phyloP scores from a whole-genome alignment of 1,140 invertebrate species.

The Gerris buenoi region DNA sequence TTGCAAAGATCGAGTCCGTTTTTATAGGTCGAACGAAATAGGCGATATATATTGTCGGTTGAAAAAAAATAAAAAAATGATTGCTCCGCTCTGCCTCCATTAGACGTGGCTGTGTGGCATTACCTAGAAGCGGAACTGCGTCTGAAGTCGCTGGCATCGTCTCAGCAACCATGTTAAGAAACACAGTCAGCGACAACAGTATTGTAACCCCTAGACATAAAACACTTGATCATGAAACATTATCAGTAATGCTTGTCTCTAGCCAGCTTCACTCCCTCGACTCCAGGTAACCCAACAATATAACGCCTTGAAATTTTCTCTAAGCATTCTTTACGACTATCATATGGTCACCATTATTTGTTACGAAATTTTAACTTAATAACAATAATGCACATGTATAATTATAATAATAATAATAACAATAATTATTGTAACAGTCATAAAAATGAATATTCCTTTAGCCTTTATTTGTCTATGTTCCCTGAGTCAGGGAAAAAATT shows the following conservation, averaged over 20 bases:
- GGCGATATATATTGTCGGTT: not conserved
- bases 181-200: slow-evolving; percentile 75
- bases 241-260: too few species aligned
- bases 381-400: too few species aligned
- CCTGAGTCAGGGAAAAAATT: too few species aligned
- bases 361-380: too few species aligned
- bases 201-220: slow-evolving; percentile 61
- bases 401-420: too few species aligned
- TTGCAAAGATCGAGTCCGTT: not conserved
- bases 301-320: slow-evolving; percentile 10
- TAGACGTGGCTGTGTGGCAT: slow-evolving; percentile 18
- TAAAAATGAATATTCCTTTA: too few species aligned
- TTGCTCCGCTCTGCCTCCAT: slow-evolving; percentile 20
- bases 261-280: too few species aligned
- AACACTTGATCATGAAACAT: slow-evolving; percentile 14
- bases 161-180: slow-evolving; percentile 70
- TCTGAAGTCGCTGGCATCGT: slow-evolving; percentile 73
- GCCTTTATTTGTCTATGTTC: too few species aligned
- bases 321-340: too few species aligned
- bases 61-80: too few species aligned
- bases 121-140: slow-evolving; percentile 71
- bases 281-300: slow-evolving; percentile 22
- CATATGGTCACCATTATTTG: too few species aligned
- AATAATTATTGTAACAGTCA: too few species aligned
- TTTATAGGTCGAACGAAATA: not conserved